phyloP scores from a whole-genome alignment of 2,888 invertebrate species.

The Sphinx pinastri region DNA sequence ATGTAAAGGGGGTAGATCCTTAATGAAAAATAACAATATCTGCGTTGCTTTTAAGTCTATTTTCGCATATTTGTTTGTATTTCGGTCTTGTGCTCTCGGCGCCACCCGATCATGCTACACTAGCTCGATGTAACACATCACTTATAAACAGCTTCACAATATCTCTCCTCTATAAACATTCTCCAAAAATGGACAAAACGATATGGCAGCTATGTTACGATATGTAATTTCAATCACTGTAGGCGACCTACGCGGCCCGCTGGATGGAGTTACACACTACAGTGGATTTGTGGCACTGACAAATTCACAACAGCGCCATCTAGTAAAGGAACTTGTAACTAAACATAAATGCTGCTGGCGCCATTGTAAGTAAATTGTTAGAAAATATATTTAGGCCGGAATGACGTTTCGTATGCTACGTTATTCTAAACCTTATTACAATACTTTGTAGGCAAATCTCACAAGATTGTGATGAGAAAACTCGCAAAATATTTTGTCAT shows the following conservation, averaged over 20 bases:
- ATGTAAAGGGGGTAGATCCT: no score
- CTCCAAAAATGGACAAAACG: constrained; percentile 26
- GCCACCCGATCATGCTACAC: constrained; percentile 10
- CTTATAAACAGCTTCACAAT: background rate
- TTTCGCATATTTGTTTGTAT: no score
- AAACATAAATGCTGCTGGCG: constrained; percentile 5
- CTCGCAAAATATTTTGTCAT: background rate
- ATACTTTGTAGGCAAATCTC: background rate
- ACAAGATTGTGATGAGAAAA: no score
- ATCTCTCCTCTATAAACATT: constrained; percentile 18
- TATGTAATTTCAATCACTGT: constrained; percentile 25
- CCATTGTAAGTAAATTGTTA: constrained; percentile 10
- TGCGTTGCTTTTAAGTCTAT: no score
- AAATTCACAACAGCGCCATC: constrained; percentile 9
- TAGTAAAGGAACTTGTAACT: constrained; percentile 4
- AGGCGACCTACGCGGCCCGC: constrained; percentile 6
- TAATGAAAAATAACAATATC: no score
- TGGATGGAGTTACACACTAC: constrained; percentile 12
- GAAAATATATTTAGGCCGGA: constrained; percentile 14
- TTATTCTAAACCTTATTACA: background rate
- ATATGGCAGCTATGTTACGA: constrained; percentile 28
- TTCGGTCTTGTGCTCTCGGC: background rate
- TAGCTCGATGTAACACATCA: constrained; percentile 16
- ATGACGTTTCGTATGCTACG: background rate
- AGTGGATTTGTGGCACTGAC: background rate